Evolutionary conservation across 2,888 invertebrate genomes (phyloP).

Genomic region (Aplocera efformata): DNA sequence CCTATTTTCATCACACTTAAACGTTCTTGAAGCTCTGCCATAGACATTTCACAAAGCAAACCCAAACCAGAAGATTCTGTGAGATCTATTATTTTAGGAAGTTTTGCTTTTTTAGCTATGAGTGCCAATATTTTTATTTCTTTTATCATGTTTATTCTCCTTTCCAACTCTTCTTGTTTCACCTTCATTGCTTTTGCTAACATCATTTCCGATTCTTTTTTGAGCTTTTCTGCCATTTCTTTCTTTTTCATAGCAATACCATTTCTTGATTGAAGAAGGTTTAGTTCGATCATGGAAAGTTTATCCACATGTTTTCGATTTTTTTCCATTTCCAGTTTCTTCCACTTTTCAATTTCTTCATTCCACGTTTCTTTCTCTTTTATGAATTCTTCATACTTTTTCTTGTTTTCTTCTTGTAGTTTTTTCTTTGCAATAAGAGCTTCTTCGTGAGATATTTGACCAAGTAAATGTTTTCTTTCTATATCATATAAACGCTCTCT

Average conservation of each 20-base stretch:
- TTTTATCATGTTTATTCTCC: conserved; percentile 69
- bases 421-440: conserved; percentile 79
- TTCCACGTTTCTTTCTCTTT: conserved; percentile 72
- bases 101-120: conserved; percentile 73
- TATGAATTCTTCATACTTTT: conserved; percentile 70
- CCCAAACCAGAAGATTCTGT: conserved; percentile 81
- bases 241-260: conserved; percentile 48
- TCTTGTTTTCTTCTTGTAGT: conserved; percentile 66
- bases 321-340: conserved; percentile 65
- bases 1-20: conserved; percentile 69
- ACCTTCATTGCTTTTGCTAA: conserved; percentile 59
- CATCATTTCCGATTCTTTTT: conserved; percentile 51
- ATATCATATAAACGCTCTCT: conserved; percentile 74
- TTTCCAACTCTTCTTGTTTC: conserved; percentile 73
- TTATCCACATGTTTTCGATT: conserved; percentile 71
- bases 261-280: conserved; percentile 52
- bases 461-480: conserved; percentile 80
- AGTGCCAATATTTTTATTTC: conserved; percentile 72
- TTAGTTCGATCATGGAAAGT: conserved; percentile 51
- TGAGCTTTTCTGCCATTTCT: conserved; percentile 50
- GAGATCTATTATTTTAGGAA: conserved; percentile 79
- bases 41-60: conserved; percentile 83
- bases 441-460: conserved; percentile 80
- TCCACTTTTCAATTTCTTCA: conserved; percentile 76
- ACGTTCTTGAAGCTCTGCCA: conserved; percentile 81